Base-by-base conservation (phyloP, 2,888 invertebrate genomes). In the Sepioteuthis lessoniana region DNA sequence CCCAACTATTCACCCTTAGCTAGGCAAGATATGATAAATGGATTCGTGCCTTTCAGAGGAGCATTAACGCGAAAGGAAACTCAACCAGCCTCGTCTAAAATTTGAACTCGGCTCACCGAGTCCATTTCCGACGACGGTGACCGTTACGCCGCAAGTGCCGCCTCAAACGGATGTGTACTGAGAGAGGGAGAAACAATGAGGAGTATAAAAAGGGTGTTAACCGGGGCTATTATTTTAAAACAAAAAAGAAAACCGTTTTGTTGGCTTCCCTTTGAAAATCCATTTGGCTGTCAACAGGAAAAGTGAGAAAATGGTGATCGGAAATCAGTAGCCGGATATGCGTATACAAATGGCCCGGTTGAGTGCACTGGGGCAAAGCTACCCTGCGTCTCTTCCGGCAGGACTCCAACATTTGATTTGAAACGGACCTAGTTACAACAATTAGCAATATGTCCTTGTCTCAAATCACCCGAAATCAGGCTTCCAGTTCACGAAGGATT, bases 351-450 rank as follows among this genome's bases (percentile, higher is more conserved):
- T 76, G 76, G 76, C n/a, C 76, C n/a, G n/a, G 76, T 76, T 19
- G n/a, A 25, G 76, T 76, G n/a, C 76, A 76, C n/a, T 76, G 76
- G 35, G 76, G 76, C 76, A 76, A 76, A 35, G n/a, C 76, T n/a
- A 76, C n/a, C 10, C 76, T 10, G 76, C 0, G 19, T 21, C 10
- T 16, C n/a, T 76, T 35, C 76, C n/a, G 35, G n/a, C n/a, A n/a
- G 76, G 76, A 0, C 19, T 35, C 76, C n/a, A 76, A 35, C n/a
- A 13, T n/a, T 76, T 76, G 76, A 76, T 76, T n/a, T 76, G 35
- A 76, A 76, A 16, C 76, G 76, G 76, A 76, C 76, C 76, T 76
- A 76, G 76, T 35, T 76, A 76, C 76, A 76, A 76, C 76, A 76
- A 76, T 76, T 76, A 76, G 76, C 76, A 76, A n/a, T 76, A 76